Evolutionary conservation across 2,113 vertebrate genomes (phyloP).

Genomic region (Cheirogaleus medius): DNA sequence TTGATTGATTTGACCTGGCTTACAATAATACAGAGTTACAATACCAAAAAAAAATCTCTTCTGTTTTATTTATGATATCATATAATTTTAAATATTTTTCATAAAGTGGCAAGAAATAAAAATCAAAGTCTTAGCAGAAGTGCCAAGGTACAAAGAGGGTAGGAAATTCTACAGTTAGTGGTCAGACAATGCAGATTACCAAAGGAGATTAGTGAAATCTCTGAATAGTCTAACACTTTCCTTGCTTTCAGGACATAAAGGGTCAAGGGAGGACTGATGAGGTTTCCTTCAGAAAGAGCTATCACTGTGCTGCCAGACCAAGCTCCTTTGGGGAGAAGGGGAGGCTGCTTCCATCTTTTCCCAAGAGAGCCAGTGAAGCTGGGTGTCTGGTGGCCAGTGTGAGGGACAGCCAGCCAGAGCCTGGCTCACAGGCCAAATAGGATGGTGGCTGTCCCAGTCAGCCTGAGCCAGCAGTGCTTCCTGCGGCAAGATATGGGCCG

Average conservation of each 20-base stretch:
- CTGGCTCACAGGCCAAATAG: background rate
- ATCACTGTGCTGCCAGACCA: background rate
- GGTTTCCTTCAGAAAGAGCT: background rate
- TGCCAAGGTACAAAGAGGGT: background rate
- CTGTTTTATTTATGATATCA: background rate
- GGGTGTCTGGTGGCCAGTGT: background rate
- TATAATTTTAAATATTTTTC: background rate
- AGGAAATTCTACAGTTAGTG: background rate
- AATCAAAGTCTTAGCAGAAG: background rate
- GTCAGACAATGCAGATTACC: background rate
- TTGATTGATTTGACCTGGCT: background rate
- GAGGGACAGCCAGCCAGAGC: background rate
- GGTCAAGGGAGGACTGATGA: background rate
- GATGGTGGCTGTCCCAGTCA: fast-evolving
- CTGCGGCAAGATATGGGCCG: background rate
- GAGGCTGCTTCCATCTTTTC: background rate
- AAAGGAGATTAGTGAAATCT: background rate
- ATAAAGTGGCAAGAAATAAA: background rate
- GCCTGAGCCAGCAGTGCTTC: background rate
- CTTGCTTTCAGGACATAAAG: background rate
- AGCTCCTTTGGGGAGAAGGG: fast-evolving
- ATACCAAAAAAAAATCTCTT: background rate
- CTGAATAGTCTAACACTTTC: background rate
- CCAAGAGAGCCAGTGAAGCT: background rate
- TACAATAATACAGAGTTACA: background rate